phyloP scores from a whole-genome alignment of 1,140 invertebrate genomes.

The Ips typographus region DNA sequence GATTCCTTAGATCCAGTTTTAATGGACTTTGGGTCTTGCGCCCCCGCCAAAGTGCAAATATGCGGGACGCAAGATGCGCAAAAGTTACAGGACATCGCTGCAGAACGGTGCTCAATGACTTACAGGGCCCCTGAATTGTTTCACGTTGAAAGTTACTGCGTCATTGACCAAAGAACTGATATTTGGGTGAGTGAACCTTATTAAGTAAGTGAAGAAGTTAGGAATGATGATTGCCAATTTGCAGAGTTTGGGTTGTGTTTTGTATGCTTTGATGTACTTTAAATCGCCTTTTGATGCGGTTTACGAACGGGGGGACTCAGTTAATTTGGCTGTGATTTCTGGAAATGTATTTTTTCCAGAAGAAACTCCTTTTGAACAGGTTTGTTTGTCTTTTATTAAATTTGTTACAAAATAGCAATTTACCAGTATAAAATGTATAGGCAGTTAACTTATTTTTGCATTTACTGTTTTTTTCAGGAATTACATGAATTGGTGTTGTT shows the following conservation, averaged over 20 bases:
- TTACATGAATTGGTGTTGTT: conserved; percentile 70
- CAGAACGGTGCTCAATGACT: conserved; percentile 83
- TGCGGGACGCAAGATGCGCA: conserved; percentile 71
- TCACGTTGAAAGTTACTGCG: conserved; percentile 77
- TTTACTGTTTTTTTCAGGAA: conserved; percentile 53
- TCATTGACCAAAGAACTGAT: conserved; percentile 82
- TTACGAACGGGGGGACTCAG: conserved; percentile 83
- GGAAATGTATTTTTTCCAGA: conserved; percentile 75
- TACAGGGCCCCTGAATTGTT: conserved; percentile 88
- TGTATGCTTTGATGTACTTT: conserved; percentile 84
- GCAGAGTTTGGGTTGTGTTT: conserved; percentile 81
- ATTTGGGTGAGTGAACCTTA: conserved; percentile 70
- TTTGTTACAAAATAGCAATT: neutral
- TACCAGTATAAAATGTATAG: neutral
- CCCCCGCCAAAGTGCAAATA: conserved; percentile 74
- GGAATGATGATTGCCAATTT: conserved; percentile 42
- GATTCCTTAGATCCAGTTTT: conserved; percentile 73
- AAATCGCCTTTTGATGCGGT: conserved; percentile 84
- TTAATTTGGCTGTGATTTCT: conserved; percentile 81
- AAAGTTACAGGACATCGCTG: conserved; percentile 76
- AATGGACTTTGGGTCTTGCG: conserved; percentile 84
- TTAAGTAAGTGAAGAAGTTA: neutral
- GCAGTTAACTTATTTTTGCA: neutral
- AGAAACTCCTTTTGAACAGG: conserved; percentile 66
- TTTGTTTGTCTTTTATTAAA: conserved; percentile 38